These are phyloP conservation scores for Mactromeris polynyma DNA, from an alignment of 2,888 invertebrate species.

Conservation along the genomic window DNA sequence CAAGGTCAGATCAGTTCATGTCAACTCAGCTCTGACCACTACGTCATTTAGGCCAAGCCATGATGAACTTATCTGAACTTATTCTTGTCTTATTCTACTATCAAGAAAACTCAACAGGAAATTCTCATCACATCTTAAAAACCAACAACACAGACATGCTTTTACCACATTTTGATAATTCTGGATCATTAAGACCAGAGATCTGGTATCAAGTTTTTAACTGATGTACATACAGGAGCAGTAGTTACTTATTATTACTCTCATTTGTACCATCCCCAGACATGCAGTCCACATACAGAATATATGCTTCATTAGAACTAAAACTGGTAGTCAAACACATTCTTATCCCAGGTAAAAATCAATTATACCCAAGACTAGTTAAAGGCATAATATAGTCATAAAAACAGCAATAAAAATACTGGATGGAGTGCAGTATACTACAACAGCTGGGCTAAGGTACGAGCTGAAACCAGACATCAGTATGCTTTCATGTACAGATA, in stretches of 20 bases:
- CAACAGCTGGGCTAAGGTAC: background rate
- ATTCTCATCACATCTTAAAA: background rate
- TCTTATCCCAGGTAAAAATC: conserved; percentile 3
- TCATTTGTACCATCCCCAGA: background rate
- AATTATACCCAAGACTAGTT: conserved; percentile 1
- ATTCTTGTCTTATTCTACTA: no score
- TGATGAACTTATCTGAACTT: no score
- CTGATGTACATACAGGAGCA: background rate
- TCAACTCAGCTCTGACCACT: no score
- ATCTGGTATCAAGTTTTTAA: background rate
- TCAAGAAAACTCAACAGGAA: no score
- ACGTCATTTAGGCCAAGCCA: no score
- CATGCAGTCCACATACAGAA: background rate
- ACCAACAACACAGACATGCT: background rate
- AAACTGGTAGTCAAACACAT: background rate
- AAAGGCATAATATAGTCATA: background rate
- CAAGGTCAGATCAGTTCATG: no score
- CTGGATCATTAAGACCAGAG: background rate
- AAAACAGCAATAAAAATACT: background rate
- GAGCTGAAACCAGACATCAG: background rate
- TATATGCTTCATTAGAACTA: background rate
- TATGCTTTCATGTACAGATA: background rate
- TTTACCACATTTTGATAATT: background rate
- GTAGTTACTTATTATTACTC: background rate
- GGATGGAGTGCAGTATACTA: no score